Conservation (phyloP, 2,888 invertebrate species). For the Glaucopsyche alexis region DNA sequence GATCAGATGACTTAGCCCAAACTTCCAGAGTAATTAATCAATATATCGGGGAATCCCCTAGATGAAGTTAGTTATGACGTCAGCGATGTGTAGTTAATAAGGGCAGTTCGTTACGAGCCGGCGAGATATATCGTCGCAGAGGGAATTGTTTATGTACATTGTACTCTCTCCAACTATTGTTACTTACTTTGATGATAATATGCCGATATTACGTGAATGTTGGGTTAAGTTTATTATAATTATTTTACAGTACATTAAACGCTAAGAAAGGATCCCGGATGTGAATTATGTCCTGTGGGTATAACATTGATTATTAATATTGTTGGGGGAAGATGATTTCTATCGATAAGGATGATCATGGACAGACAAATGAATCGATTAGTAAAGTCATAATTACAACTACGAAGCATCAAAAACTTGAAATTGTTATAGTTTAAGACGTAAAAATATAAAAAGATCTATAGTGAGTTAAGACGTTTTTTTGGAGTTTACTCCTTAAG, state of each 20-base stretch:
- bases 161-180: conserved; percentile 57
- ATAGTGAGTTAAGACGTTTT: no score
- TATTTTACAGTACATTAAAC: conserved; percentile 25
- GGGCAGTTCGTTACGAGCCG: conserved; percentile 48
- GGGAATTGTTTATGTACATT: conserved; percentile 69
- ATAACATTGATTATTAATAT: neutral
- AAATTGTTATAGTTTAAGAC: no score
- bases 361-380: no score
- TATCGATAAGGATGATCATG: neutral
- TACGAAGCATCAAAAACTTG: no score
- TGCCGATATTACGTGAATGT: conserved; percentile 27
- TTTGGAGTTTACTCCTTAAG: no score
- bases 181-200: conserved; percentile 42
- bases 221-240: conserved; percentile 31
- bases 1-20: conserved; percentile 31
- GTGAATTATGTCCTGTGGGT: neutral
- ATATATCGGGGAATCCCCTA: conserved; percentile 56
- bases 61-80: conserved; percentile 56
- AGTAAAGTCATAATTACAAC: no score
- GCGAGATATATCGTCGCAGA: conserved; percentile 62
- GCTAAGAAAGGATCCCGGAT: conserved; percentile 10
- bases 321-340: neutral
- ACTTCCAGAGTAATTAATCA: conserved; percentile 46
- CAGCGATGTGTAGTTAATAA: conserved; percentile 49
- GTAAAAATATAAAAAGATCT: no score